Evolutionary conservation across 2,888 invertebrate species (phyloP).

Genomic region (Pandemis cinnamomeana): DNA sequence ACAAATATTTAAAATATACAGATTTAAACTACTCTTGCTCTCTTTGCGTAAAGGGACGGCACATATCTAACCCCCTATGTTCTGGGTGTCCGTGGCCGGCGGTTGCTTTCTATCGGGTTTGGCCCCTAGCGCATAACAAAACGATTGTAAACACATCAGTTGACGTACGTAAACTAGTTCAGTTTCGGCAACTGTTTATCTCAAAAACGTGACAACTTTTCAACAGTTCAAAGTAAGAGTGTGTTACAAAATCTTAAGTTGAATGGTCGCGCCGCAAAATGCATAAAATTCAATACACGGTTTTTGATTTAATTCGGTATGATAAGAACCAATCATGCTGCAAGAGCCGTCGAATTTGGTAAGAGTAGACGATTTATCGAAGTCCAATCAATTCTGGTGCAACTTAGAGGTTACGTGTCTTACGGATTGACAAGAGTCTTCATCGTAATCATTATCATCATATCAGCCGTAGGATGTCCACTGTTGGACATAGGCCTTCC

Average conservation of each 20-base stretch:
- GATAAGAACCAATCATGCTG: slow-evolving; percentile 26
- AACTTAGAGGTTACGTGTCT: background rate
- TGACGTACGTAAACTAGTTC: slow-evolving; percentile 26
- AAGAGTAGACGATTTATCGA: slow-evolving; percentile 3
- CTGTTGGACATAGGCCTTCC: no score
- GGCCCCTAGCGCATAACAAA: background rate
- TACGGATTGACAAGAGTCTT: background rate
- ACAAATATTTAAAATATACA: no score
- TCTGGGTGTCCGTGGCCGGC: no score
- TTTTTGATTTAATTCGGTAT: slow-evolving; percentile 18
- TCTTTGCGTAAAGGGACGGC: no score
- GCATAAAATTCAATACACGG: slow-evolving; percentile 26
- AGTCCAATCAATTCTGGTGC: background rate
- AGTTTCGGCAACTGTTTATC: slow-evolving; percentile 22
- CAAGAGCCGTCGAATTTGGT: slow-evolving; percentile 10
- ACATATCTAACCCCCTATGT: no score
- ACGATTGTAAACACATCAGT: slow-evolving; percentile 18
- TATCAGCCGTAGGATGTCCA: no score
- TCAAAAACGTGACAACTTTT: slow-evolving; percentile 36
- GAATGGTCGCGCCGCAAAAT: slow-evolving; percentile 20
- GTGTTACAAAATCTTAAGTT: slow-evolving; percentile 27
- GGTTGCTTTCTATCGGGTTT: no score
- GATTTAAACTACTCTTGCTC: no score
- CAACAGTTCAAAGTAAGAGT: slow-evolving; percentile 25
- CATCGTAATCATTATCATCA: no score